These are phyloP conservation scores for Cynopterus brachyotis DNA, from an alignment of 2,113 vertebrate species.

Conservation along the genomic window DNA sequence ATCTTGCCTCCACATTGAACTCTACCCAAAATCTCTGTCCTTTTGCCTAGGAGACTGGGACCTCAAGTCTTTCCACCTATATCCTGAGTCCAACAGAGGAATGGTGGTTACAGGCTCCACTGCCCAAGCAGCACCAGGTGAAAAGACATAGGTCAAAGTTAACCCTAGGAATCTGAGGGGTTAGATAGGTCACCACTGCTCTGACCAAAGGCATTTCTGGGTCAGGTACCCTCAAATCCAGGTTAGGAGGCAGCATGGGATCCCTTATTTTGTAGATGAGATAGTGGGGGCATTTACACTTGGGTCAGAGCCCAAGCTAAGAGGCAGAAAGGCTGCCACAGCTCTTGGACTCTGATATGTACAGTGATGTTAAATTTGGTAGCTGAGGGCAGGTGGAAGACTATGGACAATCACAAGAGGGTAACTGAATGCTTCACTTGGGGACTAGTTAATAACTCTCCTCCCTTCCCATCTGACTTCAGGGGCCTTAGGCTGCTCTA, in stretches of 20 bases:
- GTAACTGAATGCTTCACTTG: neutral
- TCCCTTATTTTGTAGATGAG: neutral
- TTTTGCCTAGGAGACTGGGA: neutral
- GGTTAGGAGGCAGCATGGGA: neutral
- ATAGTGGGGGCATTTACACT: neutral
- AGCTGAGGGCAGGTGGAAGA: neutral
- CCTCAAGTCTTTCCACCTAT: neutral
- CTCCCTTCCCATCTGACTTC: neutral
- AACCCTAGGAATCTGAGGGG: neutral
- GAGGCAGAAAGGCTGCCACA: slow-evolving; percentile 43
- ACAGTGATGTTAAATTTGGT: slow-evolving; percentile 68
- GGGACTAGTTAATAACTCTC: neutral
- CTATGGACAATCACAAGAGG: neutral
- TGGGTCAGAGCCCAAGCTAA: neutral
- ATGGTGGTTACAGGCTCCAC: neutral
- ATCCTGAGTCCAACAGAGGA: neutral
- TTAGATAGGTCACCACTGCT: neutral
- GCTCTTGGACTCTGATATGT: slow-evolving; percentile 61
- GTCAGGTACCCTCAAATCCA: neutral
- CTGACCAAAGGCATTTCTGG: neutral
- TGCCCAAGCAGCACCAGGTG: neutral
- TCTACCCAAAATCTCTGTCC: neutral
- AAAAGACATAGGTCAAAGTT: neutral
- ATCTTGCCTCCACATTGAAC: neutral
- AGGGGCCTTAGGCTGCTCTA: neutral